phyloP scores from a whole-genome alignment of 2,888 invertebrate genomes.

The Nephrotoma appendiculata region DNA sequence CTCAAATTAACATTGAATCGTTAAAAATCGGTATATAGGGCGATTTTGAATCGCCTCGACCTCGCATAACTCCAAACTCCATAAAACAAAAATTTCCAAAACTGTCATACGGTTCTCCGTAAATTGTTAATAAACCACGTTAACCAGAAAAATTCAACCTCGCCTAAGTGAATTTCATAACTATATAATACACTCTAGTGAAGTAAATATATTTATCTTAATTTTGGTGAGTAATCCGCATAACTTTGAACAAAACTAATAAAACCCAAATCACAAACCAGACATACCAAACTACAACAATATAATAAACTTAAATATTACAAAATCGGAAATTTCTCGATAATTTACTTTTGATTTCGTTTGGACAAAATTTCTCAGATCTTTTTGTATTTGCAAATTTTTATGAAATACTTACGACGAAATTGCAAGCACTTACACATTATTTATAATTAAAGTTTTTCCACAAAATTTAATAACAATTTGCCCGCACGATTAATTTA shows the following conservation, averaged over 20 bases:
- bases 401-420: background rate
- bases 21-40: too few relatives aligned
- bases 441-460: background rate
- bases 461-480: background rate
- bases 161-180: background rate
- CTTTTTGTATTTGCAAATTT: background rate
- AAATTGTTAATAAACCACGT: too few relatives aligned
- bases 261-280: background rate
- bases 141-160: too few relatives aligned
- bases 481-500: background rate
- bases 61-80: too few relatives aligned
- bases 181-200: background rate
- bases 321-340: background rate
- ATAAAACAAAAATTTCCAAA: too few relatives aligned
- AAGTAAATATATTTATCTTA: background rate
- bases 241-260: background rate
- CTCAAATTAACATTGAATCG: too few relatives aligned
- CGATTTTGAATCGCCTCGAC: too few relatives aligned
- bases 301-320: background rate
- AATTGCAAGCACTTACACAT: background rate
- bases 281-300: background rate
- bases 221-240: background rate
- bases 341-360: background rate
- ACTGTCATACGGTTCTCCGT: too few relatives aligned
- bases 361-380: background rate